Conservation (phyloP, 2,797 vertebrate genomes). For the Cyclura pinguis region DNA sequence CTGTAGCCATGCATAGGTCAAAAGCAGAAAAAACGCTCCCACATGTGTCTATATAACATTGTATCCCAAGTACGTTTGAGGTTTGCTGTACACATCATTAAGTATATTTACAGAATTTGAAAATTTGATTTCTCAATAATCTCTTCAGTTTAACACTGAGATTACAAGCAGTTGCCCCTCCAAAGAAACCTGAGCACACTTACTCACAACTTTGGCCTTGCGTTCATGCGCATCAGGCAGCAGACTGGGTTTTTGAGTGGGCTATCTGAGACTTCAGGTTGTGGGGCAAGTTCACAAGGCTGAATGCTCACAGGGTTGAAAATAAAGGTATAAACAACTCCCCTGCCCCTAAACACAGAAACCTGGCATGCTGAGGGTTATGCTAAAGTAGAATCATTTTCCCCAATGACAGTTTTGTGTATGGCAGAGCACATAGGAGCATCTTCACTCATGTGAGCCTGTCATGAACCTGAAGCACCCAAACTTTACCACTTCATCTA, state of each 20-base stretch:
- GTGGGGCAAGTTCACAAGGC: neutral
- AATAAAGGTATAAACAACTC: neutral
- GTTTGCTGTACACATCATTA: neutral
- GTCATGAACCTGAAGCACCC: neutral
- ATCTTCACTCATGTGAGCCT: neutral
- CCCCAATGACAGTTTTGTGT: neutral
- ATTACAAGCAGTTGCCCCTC: neutral
- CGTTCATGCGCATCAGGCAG: neutral
- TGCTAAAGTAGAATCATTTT: neutral
- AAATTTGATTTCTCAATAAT: neutral
- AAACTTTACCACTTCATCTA: neutral
- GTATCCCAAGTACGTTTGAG: neutral
- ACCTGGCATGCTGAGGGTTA: neutral
- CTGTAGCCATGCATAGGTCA: constrained; percentile 6
- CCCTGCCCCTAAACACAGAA: neutral
- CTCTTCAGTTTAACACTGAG: neutral
- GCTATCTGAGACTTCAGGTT: neutral
- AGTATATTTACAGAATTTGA: neutral
- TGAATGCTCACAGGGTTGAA: neutral
- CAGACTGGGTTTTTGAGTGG: neutral
- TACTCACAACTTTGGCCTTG: neutral
- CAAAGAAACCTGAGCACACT: neutral
- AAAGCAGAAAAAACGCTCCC: neutral
- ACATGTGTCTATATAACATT: neutral
- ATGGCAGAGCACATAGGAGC: neutral